Percentiles rank a stretch among this genome's conserved stretches.
phyloP scores from a whole-genome alignment of 2,888 invertebrate species.

The Euzophera pinguis region DNA sequence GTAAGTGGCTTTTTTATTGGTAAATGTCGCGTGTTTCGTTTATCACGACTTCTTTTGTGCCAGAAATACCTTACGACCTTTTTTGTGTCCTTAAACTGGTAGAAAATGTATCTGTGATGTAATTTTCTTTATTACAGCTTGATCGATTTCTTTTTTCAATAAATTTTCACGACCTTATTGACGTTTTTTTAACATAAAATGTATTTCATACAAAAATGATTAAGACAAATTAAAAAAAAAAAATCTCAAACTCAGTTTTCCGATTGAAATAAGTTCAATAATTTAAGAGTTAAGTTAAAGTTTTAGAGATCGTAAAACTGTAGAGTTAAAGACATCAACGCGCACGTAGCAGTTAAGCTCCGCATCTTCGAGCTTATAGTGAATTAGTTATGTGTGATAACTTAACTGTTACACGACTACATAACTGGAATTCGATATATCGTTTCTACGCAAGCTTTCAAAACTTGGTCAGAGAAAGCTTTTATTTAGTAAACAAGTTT shows the following conservation, averaged over 20 bases:
- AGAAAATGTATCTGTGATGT: background rate
- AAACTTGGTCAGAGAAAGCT: background rate
- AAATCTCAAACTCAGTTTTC: too few relatives aligned
- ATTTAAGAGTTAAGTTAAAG: background rate
- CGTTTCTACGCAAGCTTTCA: background rate
- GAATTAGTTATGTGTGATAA: constrained; percentile 1
- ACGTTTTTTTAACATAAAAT: too few relatives aligned
- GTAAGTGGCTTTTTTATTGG: constrained; percentile 40
- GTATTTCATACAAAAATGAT: too few relatives aligned
- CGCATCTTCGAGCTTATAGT: background rate
- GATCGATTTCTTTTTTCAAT: too few relatives aligned
- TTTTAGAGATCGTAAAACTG: background rate
- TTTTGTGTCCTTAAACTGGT: constrained; percentile 3
- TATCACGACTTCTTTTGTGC: constrained; percentile 10
- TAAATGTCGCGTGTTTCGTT: constrained; percentile 18
- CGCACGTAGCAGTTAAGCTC: constrained; percentile 18
- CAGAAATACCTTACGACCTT: constrained; percentile 1
- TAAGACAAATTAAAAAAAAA: too few relatives aligned
- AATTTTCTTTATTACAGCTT: background rate
- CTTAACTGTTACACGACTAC: constrained; percentile 5
- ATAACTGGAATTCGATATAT: constrained; percentile 2
- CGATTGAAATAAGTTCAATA: too few relatives aligned
- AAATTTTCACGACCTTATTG: too few relatives aligned
- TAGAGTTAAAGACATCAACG: constrained; percentile 45
- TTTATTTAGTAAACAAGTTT: background rate